phyloP scores from a whole-genome alignment of 2,113 vertebrate genomes.

The Eudorcas thomsonii region DNA sequence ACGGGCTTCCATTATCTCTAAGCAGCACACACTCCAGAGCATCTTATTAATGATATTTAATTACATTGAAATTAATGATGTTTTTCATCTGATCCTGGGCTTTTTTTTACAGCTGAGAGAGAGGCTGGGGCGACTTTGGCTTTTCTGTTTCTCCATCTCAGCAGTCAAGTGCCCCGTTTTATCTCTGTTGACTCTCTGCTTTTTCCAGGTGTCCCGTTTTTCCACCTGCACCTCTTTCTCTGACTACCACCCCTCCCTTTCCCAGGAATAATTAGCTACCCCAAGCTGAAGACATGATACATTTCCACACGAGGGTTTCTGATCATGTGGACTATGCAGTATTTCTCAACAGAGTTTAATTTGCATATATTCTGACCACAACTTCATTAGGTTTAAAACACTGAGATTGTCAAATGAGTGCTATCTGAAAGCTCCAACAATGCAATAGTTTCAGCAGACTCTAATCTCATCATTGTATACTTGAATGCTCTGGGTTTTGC shows the following conservation, averaged over 20 bases:
- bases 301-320: background rate
- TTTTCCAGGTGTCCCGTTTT: constrained; percentile 23
- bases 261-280: constrained; percentile 39
- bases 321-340: background rate
- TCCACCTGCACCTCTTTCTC: background rate
- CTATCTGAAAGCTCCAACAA: constrained; percentile 42
- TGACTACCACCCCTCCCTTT: background rate
- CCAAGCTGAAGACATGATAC: background rate
- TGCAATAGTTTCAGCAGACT: constrained; percentile 44
- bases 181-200: constrained; percentile 42
- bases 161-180: constrained; percentile 47
- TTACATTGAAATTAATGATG: constrained; percentile 81
- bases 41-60: constrained; percentile 83
- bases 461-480: constrained; percentile 64
- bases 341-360: constrained; percentile 12
- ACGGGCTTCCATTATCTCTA: constrained; percentile 78
- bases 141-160: constrained; percentile 63
- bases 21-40: constrained; percentile 67
- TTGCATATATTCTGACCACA: constrained; percentile 42
- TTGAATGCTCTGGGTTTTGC: constrained; percentile 61
- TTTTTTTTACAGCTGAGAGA: constrained; percentile 75
- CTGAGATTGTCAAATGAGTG: constrained; percentile 50
- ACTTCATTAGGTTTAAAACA: constrained; percentile 58
- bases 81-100: constrained; percentile 73
- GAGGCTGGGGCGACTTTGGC: constrained; percentile 54